These are phyloP conservation scores for Pogonocichla stellata DNA, from an alignment of 2,113 vertebrate species.

Conservation along the genomic window DNA sequence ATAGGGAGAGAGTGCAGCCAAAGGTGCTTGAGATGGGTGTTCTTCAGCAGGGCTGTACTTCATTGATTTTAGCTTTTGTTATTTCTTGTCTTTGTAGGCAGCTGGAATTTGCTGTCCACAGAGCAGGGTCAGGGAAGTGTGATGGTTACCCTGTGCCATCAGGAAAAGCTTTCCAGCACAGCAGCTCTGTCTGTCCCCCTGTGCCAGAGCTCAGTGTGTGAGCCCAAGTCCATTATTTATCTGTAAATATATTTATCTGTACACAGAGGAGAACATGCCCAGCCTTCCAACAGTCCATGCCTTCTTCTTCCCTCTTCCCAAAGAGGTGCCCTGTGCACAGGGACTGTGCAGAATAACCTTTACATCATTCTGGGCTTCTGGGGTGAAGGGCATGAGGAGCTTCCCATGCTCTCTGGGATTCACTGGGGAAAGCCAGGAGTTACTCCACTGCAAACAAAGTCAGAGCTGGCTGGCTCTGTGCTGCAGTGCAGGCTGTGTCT, in stretches of 20 bases:
- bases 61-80: background rate
- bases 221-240: background rate
- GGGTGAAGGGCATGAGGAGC: background rate
- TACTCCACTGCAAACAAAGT: background rate
- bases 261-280: background rate
- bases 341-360: background rate
- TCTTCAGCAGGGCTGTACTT: background rate
- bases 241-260: background rate
- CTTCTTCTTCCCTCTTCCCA: background rate
- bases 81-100: background rate
- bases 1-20: background rate
- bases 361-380: background rate
- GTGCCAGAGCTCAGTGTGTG: background rate
- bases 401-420: background rate
- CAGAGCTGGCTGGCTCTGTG: background rate
- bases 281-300: background rate
- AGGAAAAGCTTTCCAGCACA: background rate
- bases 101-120: background rate
- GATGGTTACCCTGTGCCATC: accelerated
- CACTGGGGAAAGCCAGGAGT: background rate
- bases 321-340: background rate
- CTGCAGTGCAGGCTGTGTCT: background rate
- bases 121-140: background rate
- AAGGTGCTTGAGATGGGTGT: background rate
- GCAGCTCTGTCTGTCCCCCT: background rate